Percentiles rank a stretch among this genome's conserved stretches.
phyloP scores from a whole-genome alignment of 2,113 vertebrate genomes.

The Phainopepla nitens region DNA sequence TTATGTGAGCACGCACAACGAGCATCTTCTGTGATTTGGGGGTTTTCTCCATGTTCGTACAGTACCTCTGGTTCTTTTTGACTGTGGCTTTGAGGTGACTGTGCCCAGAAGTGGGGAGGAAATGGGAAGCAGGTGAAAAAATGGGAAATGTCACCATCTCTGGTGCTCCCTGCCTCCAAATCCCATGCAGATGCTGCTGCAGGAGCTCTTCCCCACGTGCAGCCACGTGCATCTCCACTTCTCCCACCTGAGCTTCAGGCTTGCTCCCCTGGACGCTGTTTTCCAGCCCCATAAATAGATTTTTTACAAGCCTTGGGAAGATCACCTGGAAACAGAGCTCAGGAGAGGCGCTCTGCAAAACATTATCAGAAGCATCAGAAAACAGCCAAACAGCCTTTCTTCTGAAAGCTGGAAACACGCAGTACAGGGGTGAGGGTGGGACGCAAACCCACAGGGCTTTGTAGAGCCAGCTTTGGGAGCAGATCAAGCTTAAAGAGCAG shows the following conservation, averaged over 20 bases:
- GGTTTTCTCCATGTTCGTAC: rapidly evolving
- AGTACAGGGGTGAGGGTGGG: neutral
- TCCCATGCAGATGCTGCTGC: neutral
- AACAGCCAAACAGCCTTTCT: neutral
- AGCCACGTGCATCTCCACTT: rapidly evolving
- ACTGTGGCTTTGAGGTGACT: neutral
- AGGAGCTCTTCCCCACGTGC: rapidly evolving
- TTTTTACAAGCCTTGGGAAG: neutral
- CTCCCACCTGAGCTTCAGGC: neutral
- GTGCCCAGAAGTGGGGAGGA: neutral
- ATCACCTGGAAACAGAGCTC: neutral
- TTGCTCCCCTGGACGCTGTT: neutral
- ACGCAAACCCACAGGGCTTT: neutral
- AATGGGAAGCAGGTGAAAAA: neutral
- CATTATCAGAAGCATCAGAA: neutral
- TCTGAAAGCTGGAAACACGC: neutral
- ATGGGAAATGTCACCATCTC: neutral
- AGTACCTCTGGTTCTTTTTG: neutral
- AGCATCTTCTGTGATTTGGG: neutral
- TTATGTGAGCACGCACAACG: rapidly evolving
- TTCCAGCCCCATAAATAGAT: neutral
- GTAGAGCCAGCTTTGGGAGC: neutral
- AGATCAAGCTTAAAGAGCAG: rapidly evolving
- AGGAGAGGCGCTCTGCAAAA: neutral
- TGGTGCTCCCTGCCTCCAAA: rapidly evolving